Percentiles rank a stretch among this genome's conserved stretches.
Conservation (phyloP, 2,113 vertebrate species). For the Eudyptes chrysolophus region DNA sequence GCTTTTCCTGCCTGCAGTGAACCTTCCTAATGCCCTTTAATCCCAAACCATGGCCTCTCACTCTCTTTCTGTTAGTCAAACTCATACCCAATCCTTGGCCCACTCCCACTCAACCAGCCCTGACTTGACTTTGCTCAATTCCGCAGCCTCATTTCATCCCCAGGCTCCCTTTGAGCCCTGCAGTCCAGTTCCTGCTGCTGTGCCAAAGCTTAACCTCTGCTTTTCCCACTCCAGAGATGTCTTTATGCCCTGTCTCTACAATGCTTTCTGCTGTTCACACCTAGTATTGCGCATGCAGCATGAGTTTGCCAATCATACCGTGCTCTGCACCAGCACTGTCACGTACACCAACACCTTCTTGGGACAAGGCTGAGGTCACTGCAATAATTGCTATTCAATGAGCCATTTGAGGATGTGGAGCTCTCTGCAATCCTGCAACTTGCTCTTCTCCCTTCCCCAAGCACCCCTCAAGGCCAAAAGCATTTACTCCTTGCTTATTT, state of each 20-base stretch:
- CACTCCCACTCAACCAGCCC: accelerated
- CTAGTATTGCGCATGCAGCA: not conserved
- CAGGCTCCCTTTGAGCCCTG: not conserved
- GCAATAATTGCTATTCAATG: not conserved
- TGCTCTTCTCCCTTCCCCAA: not conserved
- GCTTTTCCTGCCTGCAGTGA: not conserved
- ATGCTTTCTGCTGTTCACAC: not conserved
- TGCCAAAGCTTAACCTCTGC: not conserved
- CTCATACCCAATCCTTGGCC: not conserved
- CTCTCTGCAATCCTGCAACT: not conserved
- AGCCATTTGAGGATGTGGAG: not conserved
- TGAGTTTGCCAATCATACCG: not conserved
- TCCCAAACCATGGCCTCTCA: not conserved
- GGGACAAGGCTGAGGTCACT: not conserved
- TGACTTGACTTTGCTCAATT: not conserved
- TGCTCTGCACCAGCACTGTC: not conserved
- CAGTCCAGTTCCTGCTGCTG: not conserved
- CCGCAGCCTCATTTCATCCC: not conserved
- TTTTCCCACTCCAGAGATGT: not conserved
- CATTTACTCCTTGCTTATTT: not conserved
- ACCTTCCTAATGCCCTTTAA: not conserved
- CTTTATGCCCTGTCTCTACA: not conserved
- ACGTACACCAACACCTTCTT: not conserved
- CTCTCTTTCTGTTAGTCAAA: not conserved
- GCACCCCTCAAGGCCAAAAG: not conserved